Percentiles rank a stretch among this genome's conserved stretches.
Conservation (phyloP, 1,140 invertebrate genomes). For the Polyergus mexicanus region DNA sequence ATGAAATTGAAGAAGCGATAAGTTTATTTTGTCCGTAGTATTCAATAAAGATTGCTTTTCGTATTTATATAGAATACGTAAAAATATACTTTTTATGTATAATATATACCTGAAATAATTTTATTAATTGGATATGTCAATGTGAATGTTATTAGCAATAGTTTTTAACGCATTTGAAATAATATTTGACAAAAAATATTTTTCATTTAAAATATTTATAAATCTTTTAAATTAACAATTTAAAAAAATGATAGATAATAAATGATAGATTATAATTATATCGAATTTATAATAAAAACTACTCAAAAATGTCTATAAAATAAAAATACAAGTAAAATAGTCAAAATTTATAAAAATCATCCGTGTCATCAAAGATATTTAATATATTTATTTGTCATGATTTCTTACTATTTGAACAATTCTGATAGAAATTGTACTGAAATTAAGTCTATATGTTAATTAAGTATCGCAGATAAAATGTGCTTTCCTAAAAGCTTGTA, state of each 20-base stretch:
- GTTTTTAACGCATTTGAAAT: not conserved
- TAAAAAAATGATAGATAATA: not conserved
- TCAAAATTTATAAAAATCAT: constrained; percentile 4
- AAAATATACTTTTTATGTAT: not conserved
- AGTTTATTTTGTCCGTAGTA: constrained; percentile 27
- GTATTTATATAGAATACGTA: not conserved
- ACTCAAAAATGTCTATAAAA: not conserved
- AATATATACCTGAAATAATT: not conserved
- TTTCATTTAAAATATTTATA: not conserved
- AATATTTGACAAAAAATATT: not conserved
- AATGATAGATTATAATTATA: not conserved
- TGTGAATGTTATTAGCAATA: constrained; percentile 1
- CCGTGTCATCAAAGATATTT: not conserved
- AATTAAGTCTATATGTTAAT: constrained; percentile 40
- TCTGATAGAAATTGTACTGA: not conserved
- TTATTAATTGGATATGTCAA: not conserved
- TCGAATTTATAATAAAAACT: not conserved
- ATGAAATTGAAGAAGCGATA: constrained; percentile 46
- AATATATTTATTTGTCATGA: not conserved
- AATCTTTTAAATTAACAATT: not conserved
- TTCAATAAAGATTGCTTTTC: constrained; percentile 27
- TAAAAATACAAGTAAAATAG: not conserved
- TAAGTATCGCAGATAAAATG: constrained; percentile 1
- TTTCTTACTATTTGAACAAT: not conserved
- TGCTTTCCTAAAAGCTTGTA: constrained; percentile 22